Percentiles rank a stretch among this genome's conserved stretches.
Evolutionary conservation across 2,888 invertebrate genomes (phyloP).

Genomic region (Philhelius pedissequus): DNA sequence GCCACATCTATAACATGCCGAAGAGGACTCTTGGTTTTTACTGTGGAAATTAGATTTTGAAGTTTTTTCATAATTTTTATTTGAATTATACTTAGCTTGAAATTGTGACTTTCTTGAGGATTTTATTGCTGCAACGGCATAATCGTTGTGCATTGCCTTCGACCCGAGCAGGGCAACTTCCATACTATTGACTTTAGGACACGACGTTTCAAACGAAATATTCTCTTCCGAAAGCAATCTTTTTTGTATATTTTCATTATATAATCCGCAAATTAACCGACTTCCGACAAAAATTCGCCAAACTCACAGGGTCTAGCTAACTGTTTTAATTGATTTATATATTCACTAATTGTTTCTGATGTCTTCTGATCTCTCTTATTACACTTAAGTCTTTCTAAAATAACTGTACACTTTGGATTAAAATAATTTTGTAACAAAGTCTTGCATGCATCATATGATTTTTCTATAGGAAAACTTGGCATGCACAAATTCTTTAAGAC

Average conservation of each 20-base stretch:
- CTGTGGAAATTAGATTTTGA: neutral
- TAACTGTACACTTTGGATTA: neutral
- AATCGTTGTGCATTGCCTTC: constrained; percentile 21
- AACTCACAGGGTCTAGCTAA: constrained; percentile 33
- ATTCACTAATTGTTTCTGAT: constrained; percentile 14
- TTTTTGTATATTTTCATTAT: constrained; percentile 30
- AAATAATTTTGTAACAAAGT: constrained; percentile 8
- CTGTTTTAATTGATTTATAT: constrained; percentile 17
- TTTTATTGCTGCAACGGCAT: neutral
- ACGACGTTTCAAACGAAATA: constrained; percentile 21
- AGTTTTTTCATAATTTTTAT: neutral
- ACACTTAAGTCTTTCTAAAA: constrained; percentile 18
- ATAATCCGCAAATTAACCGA: constrained; percentile 24
- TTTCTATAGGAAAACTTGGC: neutral
- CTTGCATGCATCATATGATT: neutral
- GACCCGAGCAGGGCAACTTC: constrained; percentile 10
- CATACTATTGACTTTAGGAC: constrained; percentile 19
- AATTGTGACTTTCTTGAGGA: neutral
- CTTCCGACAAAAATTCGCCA: constrained; percentile 13
- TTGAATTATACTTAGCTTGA: neutral
- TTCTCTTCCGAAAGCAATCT: constrained; percentile 23
- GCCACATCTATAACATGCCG: constrained; percentile 18
- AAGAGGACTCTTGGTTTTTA: neutral
- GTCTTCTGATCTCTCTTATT: constrained; percentile 20
- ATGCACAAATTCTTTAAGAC: constrained; percentile 20